Evolutionary conservation across 2,888 invertebrate genomes (phyloP).

Genomic region (Cybosia mesomella): DNA sequence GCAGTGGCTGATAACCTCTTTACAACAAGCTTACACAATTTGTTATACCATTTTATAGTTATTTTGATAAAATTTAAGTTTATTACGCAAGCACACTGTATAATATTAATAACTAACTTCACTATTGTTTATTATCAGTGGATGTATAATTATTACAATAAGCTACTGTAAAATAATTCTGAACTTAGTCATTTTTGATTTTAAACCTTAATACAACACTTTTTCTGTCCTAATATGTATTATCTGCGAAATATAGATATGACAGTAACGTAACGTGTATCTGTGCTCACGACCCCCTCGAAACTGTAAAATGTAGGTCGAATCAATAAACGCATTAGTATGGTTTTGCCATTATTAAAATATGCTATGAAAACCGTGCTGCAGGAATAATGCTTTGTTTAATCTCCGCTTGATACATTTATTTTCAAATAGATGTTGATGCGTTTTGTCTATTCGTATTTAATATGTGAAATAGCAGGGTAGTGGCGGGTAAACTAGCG

Average conservation of each 20-base stretch:
- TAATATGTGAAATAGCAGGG: not conserved
- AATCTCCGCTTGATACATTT: conserved; percentile 3
- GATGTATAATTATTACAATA: not conserved
- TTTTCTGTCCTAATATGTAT: conserved; percentile 6
- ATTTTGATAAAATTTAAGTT: conserved; percentile 15
- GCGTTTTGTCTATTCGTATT: not conserved
- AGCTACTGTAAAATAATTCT: not conserved
- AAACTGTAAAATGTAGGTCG: conserved; percentile 60
- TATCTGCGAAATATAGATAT: conserved; percentile 35
- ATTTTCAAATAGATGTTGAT: not conserved
- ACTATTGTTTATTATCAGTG: not conserved
- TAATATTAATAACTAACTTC: conserved; percentile 7
- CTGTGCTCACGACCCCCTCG: conserved; percentile 55
- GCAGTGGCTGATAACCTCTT: conserved; percentile 51
- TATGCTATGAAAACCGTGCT: conserved; percentile 29
- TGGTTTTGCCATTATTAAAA: conserved; percentile 45
- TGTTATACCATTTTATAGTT: conserved; percentile 18
- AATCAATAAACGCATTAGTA: conserved; percentile 62
- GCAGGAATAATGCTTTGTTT: conserved; percentile 22
- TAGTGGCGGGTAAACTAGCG: not conserved
- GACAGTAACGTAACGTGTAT: conserved; percentile 47
- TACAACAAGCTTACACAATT: conserved; percentile 39
- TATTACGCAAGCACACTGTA: conserved; percentile 7
- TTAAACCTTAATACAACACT: not conserved
- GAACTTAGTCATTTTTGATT: not conserved